Conservation (phyloP, 2,113 vertebrate species). For the Aspidoscelis tigris region DNA sequence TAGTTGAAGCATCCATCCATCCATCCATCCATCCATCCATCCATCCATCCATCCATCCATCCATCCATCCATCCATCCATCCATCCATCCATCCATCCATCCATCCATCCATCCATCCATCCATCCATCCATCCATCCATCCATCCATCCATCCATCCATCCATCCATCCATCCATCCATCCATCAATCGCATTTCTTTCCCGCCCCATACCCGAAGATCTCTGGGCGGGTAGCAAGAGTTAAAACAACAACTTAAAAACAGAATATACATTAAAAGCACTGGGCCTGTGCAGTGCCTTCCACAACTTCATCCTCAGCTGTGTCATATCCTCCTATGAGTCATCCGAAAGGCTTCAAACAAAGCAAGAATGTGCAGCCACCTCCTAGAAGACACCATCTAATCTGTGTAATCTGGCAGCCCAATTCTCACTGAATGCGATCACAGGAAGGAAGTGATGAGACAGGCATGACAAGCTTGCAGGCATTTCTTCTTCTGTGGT, state of each 20-base stretch:
- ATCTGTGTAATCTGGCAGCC: constrained; percentile 47
- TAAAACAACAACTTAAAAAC: too few relatives aligned
- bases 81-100: too few relatives aligned
- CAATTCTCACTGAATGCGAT: not conserved
- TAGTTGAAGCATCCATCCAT: constrained; percentile 16
- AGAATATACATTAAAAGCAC: too few relatives aligned
- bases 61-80: too few relatives aligned
- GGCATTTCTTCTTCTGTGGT: constrained; percentile 20
- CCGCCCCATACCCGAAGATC: too few relatives aligned
- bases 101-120: too few relatives aligned
- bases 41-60: too few relatives aligned
- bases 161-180: too few relatives aligned
- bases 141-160: too few relatives aligned
- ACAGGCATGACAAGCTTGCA: accelerated
- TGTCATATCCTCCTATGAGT: constrained; percentile 63
- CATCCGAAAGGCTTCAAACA: constrained; percentile 22
- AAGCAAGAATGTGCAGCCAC: constrained; percentile 58
- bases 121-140: too few relatives aligned
- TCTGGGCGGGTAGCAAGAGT: too few relatives aligned
- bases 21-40: not conserved
- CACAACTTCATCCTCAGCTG: constrained; percentile 59
- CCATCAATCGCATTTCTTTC: too few relatives aligned
- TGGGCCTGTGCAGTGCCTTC: constrained; percentile 27
- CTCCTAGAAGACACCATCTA: constrained; percentile 50
- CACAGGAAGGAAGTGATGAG: constrained; percentile 44